Evolutionary conservation across 1,140 invertebrate species (phyloP).

Genomic region (Phymastichus coffea): DNA sequence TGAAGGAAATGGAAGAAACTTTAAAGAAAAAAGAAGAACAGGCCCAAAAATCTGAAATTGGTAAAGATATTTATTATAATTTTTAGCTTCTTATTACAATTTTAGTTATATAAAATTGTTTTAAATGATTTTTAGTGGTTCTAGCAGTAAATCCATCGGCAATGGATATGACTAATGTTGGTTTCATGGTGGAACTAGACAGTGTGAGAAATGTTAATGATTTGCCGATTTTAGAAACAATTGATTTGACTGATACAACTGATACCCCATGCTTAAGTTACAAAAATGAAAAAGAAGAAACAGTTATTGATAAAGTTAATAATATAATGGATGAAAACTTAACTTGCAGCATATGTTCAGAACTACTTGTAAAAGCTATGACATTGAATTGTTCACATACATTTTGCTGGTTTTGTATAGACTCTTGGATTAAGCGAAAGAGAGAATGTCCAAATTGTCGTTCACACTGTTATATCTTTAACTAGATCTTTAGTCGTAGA

Average conservation of each 20-base stretch:
- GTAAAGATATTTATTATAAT: neutral
- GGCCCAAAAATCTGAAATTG: constrained; percentile 28
- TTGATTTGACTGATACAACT: constrained; percentile 47
- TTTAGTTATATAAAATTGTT: constrained; percentile 4
- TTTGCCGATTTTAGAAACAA: constrained; percentile 49
- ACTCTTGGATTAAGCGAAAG: constrained; percentile 71
- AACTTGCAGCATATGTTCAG: constrained; percentile 76
- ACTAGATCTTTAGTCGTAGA: constrained; percentile 61
- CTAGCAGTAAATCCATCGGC: neutral
- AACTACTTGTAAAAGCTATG: constrained; percentile 71
- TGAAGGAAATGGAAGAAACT: constrained; percentile 54
- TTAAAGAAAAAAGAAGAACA: constrained; percentile 52
- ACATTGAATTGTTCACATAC: constrained; percentile 77
- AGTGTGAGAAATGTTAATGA: constrained; percentile 36
- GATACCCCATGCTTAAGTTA: constrained; percentile 26
- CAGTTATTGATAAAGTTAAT: constrained; percentile 59
- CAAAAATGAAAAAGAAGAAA: constrained; percentile 45
- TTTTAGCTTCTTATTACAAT: constrained; percentile 6
- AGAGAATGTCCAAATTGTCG: constrained; percentile 75
- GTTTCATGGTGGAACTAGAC: constrained; percentile 35
- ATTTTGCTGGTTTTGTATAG: constrained; percentile 75
- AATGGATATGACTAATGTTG: constrained; percentile 19
- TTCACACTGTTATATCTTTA: constrained; percentile 53
- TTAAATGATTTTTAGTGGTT: neutral
- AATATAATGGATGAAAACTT: constrained; percentile 74